These are phyloP conservation scores for Ellobius talpinus DNA, from an alignment of 2,113 vertebrate genomes.

Conservation along the genomic window DNA sequence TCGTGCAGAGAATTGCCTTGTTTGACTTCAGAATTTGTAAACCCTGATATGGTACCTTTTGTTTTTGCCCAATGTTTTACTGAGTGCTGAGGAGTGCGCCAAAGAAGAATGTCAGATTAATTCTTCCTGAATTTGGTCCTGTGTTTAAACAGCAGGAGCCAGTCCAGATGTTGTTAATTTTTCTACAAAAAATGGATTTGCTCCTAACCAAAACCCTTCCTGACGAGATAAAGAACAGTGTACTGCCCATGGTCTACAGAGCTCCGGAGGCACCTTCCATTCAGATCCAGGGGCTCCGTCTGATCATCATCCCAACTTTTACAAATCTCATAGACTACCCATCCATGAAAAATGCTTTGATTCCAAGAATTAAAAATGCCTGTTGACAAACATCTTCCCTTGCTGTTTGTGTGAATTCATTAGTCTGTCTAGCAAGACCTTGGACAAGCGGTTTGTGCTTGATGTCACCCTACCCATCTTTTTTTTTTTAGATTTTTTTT, in stretches of 20 bases:
- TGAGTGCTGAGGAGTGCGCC: constrained; percentile 98
- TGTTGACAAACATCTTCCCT: constrained; percentile 98
- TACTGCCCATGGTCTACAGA: constrained; percentile 98
- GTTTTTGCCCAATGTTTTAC: constrained; percentile 96
- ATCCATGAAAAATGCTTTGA: constrained; percentile 99
- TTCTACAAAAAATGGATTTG: constrained; percentile 99
- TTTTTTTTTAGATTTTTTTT: no score
- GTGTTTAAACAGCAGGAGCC: constrained; percentile 99
- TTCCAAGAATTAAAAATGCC: constrained; percentile 97
- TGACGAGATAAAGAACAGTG: constrained; percentile 97
- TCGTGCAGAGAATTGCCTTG: constrained; percentile 96
- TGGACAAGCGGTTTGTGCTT: constrained; percentile 99
- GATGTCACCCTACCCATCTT: no score
- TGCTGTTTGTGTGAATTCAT: constrained; percentile 95
- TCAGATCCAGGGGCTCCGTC: constrained; percentile 98
- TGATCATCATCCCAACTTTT: constrained; percentile 99
- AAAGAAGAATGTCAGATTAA: constrained; percentile 95
- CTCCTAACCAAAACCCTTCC: constrained; percentile 97
- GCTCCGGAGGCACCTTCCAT: constrained; percentile 97
- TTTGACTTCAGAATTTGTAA: constrained; percentile 97
- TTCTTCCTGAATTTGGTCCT: constrained; percentile 96
- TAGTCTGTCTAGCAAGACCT: constrained; percentile 98
- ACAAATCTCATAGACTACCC: constrained; percentile 99
- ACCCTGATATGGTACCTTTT: constrained; percentile 99
- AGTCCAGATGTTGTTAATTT: constrained; percentile 98